These are phyloP conservation scores for Clarias laeviceps DNA, from an alignment of 2,797 vertebrate species.

Conservation along the genomic window DNA sequence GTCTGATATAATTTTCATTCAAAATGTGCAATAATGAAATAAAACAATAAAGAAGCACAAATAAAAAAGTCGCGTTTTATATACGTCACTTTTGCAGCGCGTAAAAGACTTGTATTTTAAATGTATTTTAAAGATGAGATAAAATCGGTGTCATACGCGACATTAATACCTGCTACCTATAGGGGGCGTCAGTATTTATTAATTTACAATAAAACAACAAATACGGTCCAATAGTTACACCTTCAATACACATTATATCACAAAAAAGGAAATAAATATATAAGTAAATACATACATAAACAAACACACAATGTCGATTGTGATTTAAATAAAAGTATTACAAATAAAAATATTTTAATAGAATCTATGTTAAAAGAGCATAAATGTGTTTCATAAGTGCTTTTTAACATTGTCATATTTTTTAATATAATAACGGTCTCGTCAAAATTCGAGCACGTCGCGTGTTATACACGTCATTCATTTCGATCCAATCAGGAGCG, in stretches of 20 bases:
- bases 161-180: too few species aligned
- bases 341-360: neutral
- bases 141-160: too few species aligned
- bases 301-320: neutral
- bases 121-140: too few species aligned
- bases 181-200: neutral
- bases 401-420: too few species aligned
- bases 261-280: neutral
- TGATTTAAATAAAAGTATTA: neutral
- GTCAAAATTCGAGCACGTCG: neutral
- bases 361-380: neutral
- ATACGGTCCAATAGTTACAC: neutral
- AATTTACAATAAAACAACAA: neutral
- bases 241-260: neutral
- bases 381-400: neutral
- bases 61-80: neutral
- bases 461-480: slow-evolving; percentile 15
- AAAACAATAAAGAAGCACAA: neutral
- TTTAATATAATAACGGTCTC: neutral
- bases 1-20: neutral
- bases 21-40: neutral
- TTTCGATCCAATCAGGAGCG: neutral
- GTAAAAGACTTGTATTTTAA: too few species aligned
- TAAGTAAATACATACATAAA: neutral
- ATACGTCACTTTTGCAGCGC: neutral